phyloP scores from a whole-genome alignment of 1,140 invertebrate genomes.

The Ephestia elutella region DNA sequence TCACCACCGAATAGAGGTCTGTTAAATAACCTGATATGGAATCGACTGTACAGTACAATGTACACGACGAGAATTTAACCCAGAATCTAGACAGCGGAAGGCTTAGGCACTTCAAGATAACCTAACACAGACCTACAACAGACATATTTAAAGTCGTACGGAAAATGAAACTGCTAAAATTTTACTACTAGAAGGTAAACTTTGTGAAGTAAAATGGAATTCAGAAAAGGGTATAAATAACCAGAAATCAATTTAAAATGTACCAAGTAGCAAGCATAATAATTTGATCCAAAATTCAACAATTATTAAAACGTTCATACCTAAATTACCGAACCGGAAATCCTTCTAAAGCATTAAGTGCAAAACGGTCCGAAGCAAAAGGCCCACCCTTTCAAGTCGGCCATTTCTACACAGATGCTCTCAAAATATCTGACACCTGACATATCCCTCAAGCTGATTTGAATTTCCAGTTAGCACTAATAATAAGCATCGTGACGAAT shows the following conservation, averaged over 20 bases:
- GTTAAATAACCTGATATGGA: too few species aligned
- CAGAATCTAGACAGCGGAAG: not conserved
- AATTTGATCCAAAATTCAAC: too few species aligned
- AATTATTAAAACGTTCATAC: too few species aligned
- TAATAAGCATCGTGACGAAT: slow-evolving; percentile 1
- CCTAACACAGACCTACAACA: not conserved
- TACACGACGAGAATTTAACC: not conserved
- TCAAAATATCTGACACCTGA: not conserved
- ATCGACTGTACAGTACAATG: not conserved
- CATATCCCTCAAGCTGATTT: slow-evolving; percentile 1
- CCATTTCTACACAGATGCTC: not conserved
- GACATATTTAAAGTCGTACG: too few species aligned
- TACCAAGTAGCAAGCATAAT: too few species aligned
- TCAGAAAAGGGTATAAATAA: too few species aligned
- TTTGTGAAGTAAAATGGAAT: too few species aligned
- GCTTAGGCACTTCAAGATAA: not conserved
- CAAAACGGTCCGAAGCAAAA: not conserved
- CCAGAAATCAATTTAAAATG: too few species aligned
- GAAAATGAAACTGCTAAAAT: too few species aligned
- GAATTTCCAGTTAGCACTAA: slow-evolving; percentile 3
- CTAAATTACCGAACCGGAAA: too few species aligned
- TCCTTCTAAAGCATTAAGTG: not conserved
- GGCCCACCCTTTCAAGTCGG: not conserved
- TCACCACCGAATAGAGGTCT: too few species aligned
- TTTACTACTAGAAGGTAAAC: too few species aligned